phyloP scores from a whole-genome alignment of 2,797 vertebrate species.

The Hydrophis major region DNA sequence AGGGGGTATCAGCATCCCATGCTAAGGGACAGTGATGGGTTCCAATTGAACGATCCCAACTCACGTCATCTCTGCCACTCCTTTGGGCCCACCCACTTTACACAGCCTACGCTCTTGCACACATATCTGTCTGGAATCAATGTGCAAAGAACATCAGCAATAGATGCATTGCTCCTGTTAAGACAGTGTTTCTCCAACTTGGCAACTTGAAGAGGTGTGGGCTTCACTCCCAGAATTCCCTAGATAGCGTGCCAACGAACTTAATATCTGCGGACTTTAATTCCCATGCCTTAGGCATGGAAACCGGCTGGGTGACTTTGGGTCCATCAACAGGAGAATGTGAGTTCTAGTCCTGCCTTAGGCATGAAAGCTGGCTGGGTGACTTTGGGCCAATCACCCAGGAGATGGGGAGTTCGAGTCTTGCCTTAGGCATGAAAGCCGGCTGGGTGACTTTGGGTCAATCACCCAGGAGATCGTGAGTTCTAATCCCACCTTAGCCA shows the following conservation, averaged over 20 bases:
- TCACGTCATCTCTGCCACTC: neutral
- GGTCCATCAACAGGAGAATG: no score
- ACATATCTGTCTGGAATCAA: neutral
- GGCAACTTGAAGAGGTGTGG: neutral
- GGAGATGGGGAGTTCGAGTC: no score
- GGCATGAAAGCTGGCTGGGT: no score
- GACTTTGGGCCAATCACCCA: no score
- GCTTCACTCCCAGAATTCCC: neutral
- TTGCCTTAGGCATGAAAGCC: no score
- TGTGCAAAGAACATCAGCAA: neutral
- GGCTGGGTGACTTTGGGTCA: no score
- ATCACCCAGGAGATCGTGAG: no score
- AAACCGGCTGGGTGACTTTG: neutral
- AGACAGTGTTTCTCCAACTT: neutral
- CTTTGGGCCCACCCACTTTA: neutral
- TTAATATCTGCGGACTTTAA: neutral
- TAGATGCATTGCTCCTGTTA: neutral
- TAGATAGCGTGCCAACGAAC: neutral
- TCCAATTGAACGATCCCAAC: neutral
- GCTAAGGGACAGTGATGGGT: neutral
- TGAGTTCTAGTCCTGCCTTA: no score
- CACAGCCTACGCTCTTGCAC: neutral
- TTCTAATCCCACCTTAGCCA: no score
- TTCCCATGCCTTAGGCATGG: neutral
- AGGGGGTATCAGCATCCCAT: no score